Conservation (phyloP, 2,113 vertebrate species). For the Urocitellus parryii region DNA sequence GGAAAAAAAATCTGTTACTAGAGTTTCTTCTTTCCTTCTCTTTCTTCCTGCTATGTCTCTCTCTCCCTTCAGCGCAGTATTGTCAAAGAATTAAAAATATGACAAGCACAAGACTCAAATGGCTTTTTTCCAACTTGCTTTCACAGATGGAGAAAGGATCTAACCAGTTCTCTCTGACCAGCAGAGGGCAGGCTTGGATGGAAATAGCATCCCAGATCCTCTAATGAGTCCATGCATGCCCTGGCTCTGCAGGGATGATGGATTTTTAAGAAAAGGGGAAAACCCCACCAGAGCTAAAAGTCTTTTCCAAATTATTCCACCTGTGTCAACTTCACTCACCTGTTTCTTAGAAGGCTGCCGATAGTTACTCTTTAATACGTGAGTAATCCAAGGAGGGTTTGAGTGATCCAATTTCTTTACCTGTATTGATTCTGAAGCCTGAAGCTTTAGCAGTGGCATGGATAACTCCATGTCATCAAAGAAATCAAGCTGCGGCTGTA, state of each 20-base stretch:
- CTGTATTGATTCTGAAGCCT: not conserved
- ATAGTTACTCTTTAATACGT: not conserved
- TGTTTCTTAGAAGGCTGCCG: not conserved
- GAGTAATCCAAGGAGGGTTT: not conserved
- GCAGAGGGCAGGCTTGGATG: conserved; percentile 69
- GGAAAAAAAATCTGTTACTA: not conserved
- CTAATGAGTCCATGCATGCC: too few relatives aligned
- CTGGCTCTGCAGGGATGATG: not conserved
- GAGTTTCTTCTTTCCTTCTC: not conserved
- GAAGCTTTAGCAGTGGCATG: not conserved
- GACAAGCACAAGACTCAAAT: not conserved
- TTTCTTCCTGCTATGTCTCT: too few relatives aligned
- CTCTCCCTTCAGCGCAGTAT: not conserved
- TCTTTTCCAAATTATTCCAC: not conserved
- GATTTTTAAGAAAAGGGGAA: not conserved
- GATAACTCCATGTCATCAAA: not conserved
- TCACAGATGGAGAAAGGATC: not conserved
- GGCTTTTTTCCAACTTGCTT: not conserved
- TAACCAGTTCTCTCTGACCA: conserved; percentile 30
- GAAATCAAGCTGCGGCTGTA: not conserved
- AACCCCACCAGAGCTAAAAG: not conserved
- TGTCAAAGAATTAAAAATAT: not conserved
- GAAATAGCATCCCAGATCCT: fast-evolving
- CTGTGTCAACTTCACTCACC: not conserved
- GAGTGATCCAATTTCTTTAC: not conserved